Evolutionary conservation across 2,797 vertebrate genomes (phyloP).

Genomic region (Neomorphus geoffroyi): DNA sequence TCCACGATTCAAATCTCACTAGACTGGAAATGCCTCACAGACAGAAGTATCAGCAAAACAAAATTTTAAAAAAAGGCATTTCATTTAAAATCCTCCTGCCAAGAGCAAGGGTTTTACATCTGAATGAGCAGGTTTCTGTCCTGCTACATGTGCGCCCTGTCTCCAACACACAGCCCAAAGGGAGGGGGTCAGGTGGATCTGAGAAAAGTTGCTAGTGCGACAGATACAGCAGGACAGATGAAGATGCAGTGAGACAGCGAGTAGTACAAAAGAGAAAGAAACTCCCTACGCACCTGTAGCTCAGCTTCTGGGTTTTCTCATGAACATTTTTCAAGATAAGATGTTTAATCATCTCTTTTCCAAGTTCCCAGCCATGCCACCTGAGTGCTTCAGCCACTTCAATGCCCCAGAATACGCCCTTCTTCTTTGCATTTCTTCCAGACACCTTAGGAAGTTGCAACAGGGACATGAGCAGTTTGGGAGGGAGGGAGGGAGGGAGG

Average conservation of each 20-base stretch:
- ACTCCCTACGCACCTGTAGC: conserved; percentile 80
- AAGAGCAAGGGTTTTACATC: neutral
- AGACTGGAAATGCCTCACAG: conserved; percentile 70
- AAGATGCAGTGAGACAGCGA: neutral
- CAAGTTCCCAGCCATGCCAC: conserved; percentile 87
- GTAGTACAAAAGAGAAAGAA: neutral
- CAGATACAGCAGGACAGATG: neutral
- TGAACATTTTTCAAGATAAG: conserved; percentile 86
- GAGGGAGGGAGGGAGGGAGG: neutral
- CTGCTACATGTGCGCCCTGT: accelerated
- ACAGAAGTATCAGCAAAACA: conserved; percentile 68
- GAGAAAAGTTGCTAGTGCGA: neutral
- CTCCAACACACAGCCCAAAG: neutral
- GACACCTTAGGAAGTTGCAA: neutral
- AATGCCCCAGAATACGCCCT: conserved; percentile 81
- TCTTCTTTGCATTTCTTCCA: conserved; percentile 22
- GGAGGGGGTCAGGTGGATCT: neutral
- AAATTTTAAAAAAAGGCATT: neutral
- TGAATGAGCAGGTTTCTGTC: conserved; percentile 29
- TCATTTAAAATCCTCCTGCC: conserved; percentile 23
- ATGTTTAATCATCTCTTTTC: conserved; percentile 82
- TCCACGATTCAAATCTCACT: conserved; percentile 64
- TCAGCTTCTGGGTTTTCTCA: conserved; percentile 84
- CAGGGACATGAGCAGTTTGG: neutral
- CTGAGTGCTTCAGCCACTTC: conserved; percentile 81